Percentiles rank a stretch among this genome's conserved stretches.
These are phyloP conservation scores for Idaea straminata DNA, from an alignment of 2,888 invertebrate genomes.

Conservation along the genomic window DNA sequence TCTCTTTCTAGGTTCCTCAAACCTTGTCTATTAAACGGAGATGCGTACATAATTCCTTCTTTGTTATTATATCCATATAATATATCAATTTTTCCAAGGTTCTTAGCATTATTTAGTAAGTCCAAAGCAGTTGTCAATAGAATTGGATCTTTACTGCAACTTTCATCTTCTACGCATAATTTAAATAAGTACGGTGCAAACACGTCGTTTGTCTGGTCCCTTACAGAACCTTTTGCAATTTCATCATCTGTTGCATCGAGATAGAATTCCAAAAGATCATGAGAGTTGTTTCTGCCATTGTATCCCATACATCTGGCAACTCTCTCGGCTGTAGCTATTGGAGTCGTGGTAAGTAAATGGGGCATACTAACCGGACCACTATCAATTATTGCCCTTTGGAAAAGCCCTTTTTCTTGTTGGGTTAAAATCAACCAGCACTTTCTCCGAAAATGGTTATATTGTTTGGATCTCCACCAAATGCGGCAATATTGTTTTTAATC, in stretches of 20 bases:
- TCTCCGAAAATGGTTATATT: slow-evolving; percentile 50
- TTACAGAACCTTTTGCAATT: slow-evolving; percentile 31
- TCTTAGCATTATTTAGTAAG: slow-evolving; percentile 23
- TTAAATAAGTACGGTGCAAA: slow-evolving; percentile 31
- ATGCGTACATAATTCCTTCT: slow-evolving; percentile 43
- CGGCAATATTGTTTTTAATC: slow-evolving; percentile 46
- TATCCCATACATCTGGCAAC: slow-evolving; percentile 35
- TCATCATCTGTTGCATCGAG: slow-evolving; percentile 34
- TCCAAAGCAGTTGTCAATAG: slow-evolving; percentile 30
- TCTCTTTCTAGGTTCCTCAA: slow-evolving; percentile 22
- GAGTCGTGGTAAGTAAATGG: slow-evolving; percentile 32
- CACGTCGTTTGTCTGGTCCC: slow-evolving; percentile 28
- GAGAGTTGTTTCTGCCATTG: slow-evolving; percentile 32
- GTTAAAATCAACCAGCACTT: slow-evolving; percentile 48
- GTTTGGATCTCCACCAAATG: slow-evolving; percentile 50
- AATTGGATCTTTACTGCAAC: slow-evolving; percentile 22
- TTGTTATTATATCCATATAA: slow-evolving; percentile 44
- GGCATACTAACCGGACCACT: slow-evolving; percentile 42
- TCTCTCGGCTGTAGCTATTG: slow-evolving; percentile 30
- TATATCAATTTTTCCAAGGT: slow-evolving; percentile 25
- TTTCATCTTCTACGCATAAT: slow-evolving; percentile 35
- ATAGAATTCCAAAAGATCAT: slow-evolving; percentile 37
- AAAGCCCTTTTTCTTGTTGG: slow-evolving; percentile 41
- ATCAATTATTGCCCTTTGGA: slow-evolving; percentile 43
- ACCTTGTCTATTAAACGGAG: slow-evolving; percentile 28